Percentiles rank a stretch among this genome's conserved stretches.
phyloP scores from a whole-genome alignment of 2,113 vertebrate genomes.

The Romanogobio albipinnatus region DNA sequence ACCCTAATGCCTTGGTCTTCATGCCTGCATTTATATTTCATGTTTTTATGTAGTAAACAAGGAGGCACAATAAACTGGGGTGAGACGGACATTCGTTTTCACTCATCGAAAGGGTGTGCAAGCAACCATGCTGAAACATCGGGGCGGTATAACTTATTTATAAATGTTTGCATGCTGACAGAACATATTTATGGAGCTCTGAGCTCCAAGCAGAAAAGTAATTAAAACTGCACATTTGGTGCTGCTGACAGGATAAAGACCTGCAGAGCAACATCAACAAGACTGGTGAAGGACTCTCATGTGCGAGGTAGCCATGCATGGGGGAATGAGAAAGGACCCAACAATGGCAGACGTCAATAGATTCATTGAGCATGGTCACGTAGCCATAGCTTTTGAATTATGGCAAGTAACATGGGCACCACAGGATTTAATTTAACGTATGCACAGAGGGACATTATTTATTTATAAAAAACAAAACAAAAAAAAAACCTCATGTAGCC shows the following conservation, averaged over 20 bases:
- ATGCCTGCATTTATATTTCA: constrained; percentile 24
- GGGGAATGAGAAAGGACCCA: constrained; percentile 20
- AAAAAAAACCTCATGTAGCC: too few species aligned
- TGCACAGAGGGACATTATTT: too few species aligned
- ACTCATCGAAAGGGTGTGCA: neutral
- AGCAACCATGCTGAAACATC: neutral
- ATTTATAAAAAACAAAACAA: too few species aligned
- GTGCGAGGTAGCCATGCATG: neutral
- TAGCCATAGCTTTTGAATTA: constrained; percentile 45
- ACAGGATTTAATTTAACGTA: too few species aligned
- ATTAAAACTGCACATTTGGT: neutral
- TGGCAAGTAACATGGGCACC: neutral
- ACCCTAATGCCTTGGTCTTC: neutral
- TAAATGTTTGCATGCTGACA: constrained; percentile 24
- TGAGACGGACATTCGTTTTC: neutral
- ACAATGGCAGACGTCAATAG: constrained; percentile 43
- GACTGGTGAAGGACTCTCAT: neutral
- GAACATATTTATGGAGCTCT: constrained; percentile 10
- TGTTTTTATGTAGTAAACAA: constrained; percentile 18
- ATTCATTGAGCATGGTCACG: constrained; percentile 37
- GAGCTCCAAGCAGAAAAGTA: neutral
- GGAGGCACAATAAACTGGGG: neutral
- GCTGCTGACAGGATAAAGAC: neutral
- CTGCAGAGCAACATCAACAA: neutral
- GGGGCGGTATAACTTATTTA: constrained; percentile 13